phyloP scores from a whole-genome alignment of 2,113 vertebrate species.

The Kryptolebias marmoratus region DNA sequence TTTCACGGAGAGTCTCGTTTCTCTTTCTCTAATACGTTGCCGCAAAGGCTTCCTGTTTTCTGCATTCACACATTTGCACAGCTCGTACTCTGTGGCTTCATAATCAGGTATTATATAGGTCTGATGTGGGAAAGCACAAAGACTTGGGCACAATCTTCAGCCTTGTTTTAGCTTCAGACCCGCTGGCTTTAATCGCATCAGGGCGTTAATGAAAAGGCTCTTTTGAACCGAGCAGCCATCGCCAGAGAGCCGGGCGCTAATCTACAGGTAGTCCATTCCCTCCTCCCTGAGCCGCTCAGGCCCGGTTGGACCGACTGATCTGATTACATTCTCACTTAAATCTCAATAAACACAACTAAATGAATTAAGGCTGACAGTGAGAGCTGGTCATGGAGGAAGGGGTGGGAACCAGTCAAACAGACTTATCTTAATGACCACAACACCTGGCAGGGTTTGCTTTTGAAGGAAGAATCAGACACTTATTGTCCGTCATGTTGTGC shows the following conservation, averaged over 20 bases:
- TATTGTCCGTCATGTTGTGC: neutral
- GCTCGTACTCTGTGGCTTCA: neutral
- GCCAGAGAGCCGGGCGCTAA: slow-evolving; percentile 27
- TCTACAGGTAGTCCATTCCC: slow-evolving; percentile 31
- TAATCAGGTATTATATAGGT: neutral
- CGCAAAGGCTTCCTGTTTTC: neutral
- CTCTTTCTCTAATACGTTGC: no score
- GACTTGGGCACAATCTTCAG: neutral
- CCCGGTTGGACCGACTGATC: slow-evolving; percentile 41
- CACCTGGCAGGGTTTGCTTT: neutral
- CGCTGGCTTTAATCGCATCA: slow-evolving; percentile 58
- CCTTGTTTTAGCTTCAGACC: slow-evolving; percentile 15
- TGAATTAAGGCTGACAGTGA: slow-evolving; percentile 47
- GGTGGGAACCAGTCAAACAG: slow-evolving; percentile 18
- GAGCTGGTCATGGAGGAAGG: slow-evolving; percentile 9
- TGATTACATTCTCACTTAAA: slow-evolving; percentile 64
- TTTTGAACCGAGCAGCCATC: slow-evolving; percentile 50
- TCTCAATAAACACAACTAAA: slow-evolving; percentile 63
- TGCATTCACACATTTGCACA: neutral
- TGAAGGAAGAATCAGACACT: neutral
- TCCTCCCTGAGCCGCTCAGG: slow-evolving; percentile 43
- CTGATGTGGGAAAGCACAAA: neutral
- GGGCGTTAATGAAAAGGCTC: slow-evolving; percentile 51
- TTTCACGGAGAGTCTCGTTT: no score
- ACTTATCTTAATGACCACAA: slow-evolving; percentile 24